Conservation (phyloP, 2,113 vertebrate genomes). For the Oncorhynchus masou region DNA sequence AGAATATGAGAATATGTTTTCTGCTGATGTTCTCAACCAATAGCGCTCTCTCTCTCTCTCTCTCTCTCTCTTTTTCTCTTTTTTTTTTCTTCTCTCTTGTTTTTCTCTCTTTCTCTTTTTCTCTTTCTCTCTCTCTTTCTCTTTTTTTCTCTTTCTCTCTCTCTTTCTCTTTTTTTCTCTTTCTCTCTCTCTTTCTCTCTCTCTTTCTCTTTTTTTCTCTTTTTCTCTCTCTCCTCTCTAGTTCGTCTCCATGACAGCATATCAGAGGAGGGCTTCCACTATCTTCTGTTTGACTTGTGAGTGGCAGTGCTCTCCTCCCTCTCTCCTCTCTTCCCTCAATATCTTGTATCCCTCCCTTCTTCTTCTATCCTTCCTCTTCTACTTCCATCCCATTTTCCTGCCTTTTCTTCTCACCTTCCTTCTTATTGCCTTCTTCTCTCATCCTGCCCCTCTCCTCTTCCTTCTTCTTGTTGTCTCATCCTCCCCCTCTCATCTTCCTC, state of each 20-base stretch:
- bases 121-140: neutral
- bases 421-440: neutral
- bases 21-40: neutral
- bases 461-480: neutral
- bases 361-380: neutral
- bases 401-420: neutral
- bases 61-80: neutral
- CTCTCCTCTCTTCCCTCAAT: neutral
- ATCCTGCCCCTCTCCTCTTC: conserved; percentile 19
- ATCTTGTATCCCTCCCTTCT: neutral
- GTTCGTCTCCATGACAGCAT: conserved; percentile 96
- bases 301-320: conserved; percentile 53
- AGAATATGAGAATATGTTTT: neutral
- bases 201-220: neutral
- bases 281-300: conserved; percentile 96
- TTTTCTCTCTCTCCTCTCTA: conserved; percentile 52
- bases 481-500: conserved; percentile 1
- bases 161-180: neutral
- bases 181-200: neutral
- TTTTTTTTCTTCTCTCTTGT: no score
- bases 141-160: neutral
- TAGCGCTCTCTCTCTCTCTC: neutral
- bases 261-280: conserved; percentile 95
- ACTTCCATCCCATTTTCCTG: neutral
- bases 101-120: neutral